Percentiles rank a stretch among this genome's conserved stretches.
These are phyloP conservation scores for Tortricodes alternella DNA, from an alignment of 2,888 invertebrate genomes.

Conservation along the genomic window DNA sequence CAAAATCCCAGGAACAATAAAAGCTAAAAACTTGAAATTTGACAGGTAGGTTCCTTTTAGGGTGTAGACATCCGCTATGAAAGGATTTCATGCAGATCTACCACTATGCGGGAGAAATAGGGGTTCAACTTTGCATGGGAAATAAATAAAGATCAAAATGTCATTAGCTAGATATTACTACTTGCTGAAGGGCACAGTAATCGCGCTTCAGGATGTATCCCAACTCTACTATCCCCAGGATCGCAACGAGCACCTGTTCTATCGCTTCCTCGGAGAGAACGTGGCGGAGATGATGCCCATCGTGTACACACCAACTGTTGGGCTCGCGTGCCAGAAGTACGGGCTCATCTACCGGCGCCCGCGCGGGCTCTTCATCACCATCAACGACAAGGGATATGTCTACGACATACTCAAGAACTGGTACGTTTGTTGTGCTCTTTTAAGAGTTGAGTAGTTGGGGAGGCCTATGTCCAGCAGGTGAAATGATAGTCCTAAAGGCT, in stretches of 20 bases:
- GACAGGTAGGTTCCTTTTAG: too few relatives aligned
- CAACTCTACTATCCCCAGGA: constrained; percentile 86
- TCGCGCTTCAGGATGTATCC: too few relatives aligned
- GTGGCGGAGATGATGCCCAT: constrained; percentile 97
- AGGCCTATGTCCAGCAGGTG: neutral
- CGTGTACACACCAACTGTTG: constrained; percentile 99
- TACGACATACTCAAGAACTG: constrained; percentile 97
- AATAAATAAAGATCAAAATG: too few relatives aligned
- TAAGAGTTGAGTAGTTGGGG: neutral
- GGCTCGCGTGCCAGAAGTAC: constrained; percentile 98
- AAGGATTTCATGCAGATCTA: too few relatives aligned
- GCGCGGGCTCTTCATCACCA: constrained; percentile 97
- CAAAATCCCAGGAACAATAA: too few relatives aligned
- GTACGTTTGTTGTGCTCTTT: constrained; percentile 72
- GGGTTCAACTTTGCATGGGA: too few relatives aligned
- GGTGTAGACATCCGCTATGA: too few relatives aligned
- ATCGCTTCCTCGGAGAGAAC: constrained; percentile 92
- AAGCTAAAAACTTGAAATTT: too few relatives aligned
- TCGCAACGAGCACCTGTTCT: constrained; percentile 98
- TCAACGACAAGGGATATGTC: constrained; percentile 97
- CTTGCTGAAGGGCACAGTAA: too few relatives aligned
- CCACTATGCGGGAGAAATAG: too few relatives aligned
- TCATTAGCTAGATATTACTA: too few relatives aligned
- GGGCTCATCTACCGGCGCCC: constrained; percentile 95
- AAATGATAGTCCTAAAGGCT: too few relatives aligned